Percentiles rank a stretch among this genome's conserved stretches.
Evolutionary conservation across 92 coral and sea anemone genomes (phyloP).

Genomic region (Heteractis magnifica): DNA sequence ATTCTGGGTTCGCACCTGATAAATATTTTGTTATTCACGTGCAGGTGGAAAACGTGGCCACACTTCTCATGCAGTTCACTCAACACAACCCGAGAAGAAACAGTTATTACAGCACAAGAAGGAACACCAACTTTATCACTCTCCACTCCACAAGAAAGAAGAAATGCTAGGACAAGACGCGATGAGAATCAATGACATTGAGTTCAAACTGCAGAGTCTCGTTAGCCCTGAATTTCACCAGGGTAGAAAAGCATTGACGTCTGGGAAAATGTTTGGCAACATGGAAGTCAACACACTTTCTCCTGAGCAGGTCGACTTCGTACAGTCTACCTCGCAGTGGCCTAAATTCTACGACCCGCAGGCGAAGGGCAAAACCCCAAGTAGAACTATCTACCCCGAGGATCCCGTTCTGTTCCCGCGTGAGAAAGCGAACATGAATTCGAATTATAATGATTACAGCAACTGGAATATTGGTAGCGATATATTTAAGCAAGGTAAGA

Average conservation of each 20-base stretch:
- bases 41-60: slow-evolving; percentile 5
- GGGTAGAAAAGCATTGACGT: slow-evolving; percentile 26
- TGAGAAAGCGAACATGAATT: slow-evolving; percentile 7
- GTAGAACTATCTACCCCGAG: slow-evolving; percentile 69
- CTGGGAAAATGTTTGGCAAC: slow-evolving; percentile 34
- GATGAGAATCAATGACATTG: slow-evolving; percentile 61
- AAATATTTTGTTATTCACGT: background rate
- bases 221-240: slow-evolving; percentile 80
- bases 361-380: slow-evolving; percentile 6
- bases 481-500: slow-evolving; percentile 13
- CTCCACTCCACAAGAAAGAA: slow-evolving; percentile 52
- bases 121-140: slow-evolving; percentile 2
- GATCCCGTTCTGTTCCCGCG: slow-evolving; percentile 78
- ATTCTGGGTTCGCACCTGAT: too few relatives aligned
- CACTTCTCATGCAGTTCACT: background rate
- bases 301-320: slow-evolving; percentile 78
- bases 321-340: slow-evolving; percentile 80
- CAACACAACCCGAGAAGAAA: slow-evolving; percentile 18
- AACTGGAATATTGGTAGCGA: slow-evolving; percentile 17
- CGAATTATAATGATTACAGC: slow-evolving; percentile 25
- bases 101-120: background rate
- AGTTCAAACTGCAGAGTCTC: slow-evolving; percentile 73
- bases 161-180: slow-evolving; percentile 83
- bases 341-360: slow-evolving; percentile 70
- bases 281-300: slow-evolving; percentile 75